Conservation (phyloP, 2,888 invertebrate species). For the Eupithecia inturbata region DNA sequence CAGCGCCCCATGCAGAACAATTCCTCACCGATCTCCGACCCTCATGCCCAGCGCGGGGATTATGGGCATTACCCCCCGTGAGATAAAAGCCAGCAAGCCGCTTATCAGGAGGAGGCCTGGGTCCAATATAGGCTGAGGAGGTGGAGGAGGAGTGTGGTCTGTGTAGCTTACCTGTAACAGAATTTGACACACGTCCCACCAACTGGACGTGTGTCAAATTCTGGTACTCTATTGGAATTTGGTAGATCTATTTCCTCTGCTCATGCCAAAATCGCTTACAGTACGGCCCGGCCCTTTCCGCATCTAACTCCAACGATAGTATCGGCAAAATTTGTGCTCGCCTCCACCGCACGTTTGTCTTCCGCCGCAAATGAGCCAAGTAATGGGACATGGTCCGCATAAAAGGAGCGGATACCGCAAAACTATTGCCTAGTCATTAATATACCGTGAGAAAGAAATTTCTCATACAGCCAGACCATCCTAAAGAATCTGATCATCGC, state of each 20-base stretch:
- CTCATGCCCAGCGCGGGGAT: too few species aligned
- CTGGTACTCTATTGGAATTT: background rate
- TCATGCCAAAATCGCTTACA: background rate
- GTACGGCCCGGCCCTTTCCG: conserved; percentile 14
- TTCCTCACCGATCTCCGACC: too few species aligned
- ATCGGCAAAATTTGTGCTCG: conserved; percentile 81
- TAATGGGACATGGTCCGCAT: conserved; percentile 68
- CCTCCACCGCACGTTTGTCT: conserved; percentile 77
- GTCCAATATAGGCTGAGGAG: too few species aligned
- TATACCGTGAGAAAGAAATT: conserved; percentile 73
- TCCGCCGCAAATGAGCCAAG: conserved; percentile 81
- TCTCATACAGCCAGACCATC: conserved; percentile 31
- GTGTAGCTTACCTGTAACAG: too few species aligned
- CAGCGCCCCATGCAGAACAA: too few species aligned
- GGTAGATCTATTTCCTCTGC: background rate
- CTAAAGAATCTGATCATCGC: conserved; percentile 3
- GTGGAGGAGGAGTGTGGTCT: too few species aligned
- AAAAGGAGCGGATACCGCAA: conserved; percentile 72
- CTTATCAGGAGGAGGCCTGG: too few species aligned
- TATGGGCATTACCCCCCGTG: too few species aligned
- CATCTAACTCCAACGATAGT: conserved; percentile 63
- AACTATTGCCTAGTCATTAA: conserved; percentile 80
- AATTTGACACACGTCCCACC: too few species aligned
- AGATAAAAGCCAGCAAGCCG: too few species aligned
- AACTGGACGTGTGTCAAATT: background rate